These are phyloP conservation scores for Corythornis madagascariensis DNA, from an alignment of 2,113 vertebrate genomes.

Conservation along the genomic window DNA sequence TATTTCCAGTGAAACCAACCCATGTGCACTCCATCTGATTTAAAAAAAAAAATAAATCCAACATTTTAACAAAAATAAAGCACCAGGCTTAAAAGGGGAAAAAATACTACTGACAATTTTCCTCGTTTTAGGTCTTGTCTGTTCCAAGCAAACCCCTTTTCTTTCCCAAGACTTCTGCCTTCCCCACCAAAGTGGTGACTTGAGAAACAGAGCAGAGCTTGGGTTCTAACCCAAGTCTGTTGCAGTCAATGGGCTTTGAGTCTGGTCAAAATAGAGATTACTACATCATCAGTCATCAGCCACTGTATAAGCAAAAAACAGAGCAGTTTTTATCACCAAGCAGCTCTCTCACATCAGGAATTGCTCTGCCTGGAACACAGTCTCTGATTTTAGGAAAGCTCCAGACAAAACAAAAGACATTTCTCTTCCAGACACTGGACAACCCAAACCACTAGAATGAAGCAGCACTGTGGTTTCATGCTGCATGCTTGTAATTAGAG, in stretches of 20 bases:
- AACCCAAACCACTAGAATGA: slow-evolving; percentile 14
- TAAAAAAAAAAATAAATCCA: background rate
- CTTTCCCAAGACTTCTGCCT: background rate
- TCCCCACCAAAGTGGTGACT: background rate
- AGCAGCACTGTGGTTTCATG: background rate
- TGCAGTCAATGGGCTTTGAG: background rate
- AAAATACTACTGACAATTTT: background rate
- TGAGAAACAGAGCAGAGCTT: background rate
- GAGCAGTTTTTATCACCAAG: background rate
- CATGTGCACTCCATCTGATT: background rate
- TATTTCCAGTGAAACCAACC: background rate
- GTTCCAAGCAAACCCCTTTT: background rate
- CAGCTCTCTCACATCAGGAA: background rate
- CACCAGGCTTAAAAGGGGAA: background rate
- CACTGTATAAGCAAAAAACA: background rate
- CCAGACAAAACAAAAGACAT: background rate
- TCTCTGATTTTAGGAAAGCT: slow-evolving; percentile 19
- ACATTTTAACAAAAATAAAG: background rate
- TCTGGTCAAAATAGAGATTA: background rate
- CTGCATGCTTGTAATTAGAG: slow-evolving; percentile 23
- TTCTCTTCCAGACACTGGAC: background rate
- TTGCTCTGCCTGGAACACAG: background rate
- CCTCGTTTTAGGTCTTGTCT: background rate
- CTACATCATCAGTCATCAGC: background rate
- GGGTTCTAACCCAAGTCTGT: background rate